phyloP scores from a whole-genome alignment of 2,888 invertebrate genomes.

The Diplolepis rosae region DNA sequence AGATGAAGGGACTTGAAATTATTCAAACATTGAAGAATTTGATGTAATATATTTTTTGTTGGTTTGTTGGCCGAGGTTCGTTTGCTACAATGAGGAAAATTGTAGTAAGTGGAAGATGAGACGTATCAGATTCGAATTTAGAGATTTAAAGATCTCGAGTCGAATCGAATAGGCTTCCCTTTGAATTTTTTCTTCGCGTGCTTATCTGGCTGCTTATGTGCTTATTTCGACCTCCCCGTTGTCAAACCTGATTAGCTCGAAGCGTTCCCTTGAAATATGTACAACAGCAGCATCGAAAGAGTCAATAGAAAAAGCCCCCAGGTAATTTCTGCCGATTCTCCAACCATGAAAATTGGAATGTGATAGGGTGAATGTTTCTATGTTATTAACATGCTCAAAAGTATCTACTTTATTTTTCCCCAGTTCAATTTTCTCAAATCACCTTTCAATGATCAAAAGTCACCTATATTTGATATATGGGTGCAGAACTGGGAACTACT shows the following conservation, averaged over 20 bases:
- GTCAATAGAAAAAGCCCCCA: slow-evolving; percentile 45
- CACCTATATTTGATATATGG: too few species aligned
- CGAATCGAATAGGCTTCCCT: slow-evolving; percentile 18
- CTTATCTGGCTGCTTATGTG: slow-evolving; percentile 46
- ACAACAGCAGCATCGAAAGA: slow-evolving; percentile 37
- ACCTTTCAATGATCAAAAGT: too few species aligned
- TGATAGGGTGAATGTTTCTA: background rate
- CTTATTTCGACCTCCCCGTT: slow-evolving; percentile 39
- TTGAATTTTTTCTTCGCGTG: slow-evolving; percentile 37
- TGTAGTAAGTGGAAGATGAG: background rate
- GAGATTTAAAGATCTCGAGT: slow-evolving; percentile 11
- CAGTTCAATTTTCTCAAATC: background rate
- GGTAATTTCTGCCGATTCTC: slow-evolving; percentile 39
- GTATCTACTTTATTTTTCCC: background rate
- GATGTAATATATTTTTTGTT: background rate
- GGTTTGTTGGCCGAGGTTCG: background rate
- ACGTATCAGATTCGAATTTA: slow-evolving; percentile 15
- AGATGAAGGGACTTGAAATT: too few species aligned
- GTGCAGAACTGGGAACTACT: too few species aligned
- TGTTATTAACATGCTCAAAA: background rate
- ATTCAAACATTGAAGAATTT: background rate
- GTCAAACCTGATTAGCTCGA: slow-evolving; percentile 43
- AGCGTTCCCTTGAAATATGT: slow-evolving; percentile 39
- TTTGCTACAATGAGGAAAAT: background rate
- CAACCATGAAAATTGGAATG: background rate